phyloP scores from a whole-genome alignment of 1,140 invertebrate species.

The Homarus americanus region DNA sequence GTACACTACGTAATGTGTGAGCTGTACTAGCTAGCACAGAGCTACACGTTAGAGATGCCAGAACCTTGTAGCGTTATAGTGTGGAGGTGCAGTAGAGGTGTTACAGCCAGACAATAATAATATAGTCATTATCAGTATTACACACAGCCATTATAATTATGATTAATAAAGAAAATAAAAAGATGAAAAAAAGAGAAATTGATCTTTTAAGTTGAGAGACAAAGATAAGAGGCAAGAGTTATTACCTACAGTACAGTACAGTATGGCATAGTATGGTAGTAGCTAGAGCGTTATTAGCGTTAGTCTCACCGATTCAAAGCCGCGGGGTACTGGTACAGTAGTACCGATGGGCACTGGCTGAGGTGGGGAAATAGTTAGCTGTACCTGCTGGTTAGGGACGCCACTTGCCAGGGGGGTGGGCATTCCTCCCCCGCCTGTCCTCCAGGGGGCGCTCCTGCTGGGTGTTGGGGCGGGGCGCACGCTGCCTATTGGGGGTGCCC shows the following conservation, averaged over 20 bases:
- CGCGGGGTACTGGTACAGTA: conserved; percentile 62
- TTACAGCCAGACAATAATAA: too few species aligned
- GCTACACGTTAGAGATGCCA: not conserved
- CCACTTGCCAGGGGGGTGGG: conserved; percentile 17
- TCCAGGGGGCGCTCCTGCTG: conserved; percentile 35
- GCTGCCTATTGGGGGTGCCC: conserved; percentile 23
- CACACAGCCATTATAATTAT: too few species aligned
- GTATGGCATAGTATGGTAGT: too few species aligned
- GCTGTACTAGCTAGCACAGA: too few species aligned
- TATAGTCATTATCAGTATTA: too few species aligned
- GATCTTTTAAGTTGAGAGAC: too few species aligned
- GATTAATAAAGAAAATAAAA: too few species aligned
- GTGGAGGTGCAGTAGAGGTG: too few species aligned
- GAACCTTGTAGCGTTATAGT: too few species aligned
- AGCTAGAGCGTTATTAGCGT: not conserved
- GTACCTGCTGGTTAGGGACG: conserved; percentile 55
- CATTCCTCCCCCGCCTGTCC: conserved; percentile 42
- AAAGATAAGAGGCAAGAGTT: too few species aligned
- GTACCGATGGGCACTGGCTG: conserved; percentile 66
- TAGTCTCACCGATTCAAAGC: conserved; percentile 69
- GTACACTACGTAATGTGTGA: not conserved
- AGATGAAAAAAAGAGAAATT: too few species aligned
- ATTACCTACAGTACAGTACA: too few species aligned
- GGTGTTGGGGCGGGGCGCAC: conserved; percentile 29
- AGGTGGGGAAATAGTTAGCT: conserved; percentile 56